These are phyloP conservation scores for Eleginops maclovinus DNA, from an alignment of 2,113 vertebrate species.

Conservation along the genomic window DNA sequence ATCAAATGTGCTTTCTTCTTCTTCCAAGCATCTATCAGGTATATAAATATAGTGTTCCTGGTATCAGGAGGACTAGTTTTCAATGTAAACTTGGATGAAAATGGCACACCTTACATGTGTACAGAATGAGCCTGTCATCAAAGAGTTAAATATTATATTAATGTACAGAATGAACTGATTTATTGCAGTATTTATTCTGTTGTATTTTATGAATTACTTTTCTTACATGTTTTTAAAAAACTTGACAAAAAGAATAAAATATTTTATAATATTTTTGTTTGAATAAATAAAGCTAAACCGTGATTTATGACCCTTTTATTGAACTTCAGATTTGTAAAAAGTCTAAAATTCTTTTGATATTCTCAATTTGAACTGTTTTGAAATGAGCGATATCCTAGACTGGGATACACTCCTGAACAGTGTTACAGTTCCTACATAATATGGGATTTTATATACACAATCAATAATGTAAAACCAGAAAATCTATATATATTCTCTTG, in stretches of 20 bases:
- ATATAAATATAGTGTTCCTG: neutral
- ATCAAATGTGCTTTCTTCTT: neutral
- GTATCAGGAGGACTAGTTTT: neutral
- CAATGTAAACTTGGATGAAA: conserved; percentile 1
- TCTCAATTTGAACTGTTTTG: no score
- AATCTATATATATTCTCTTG: no score
- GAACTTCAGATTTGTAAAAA: no score
- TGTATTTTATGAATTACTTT: neutral
- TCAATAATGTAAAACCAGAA: no score
- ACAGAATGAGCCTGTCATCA: neutral
- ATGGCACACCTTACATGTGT: neutral
- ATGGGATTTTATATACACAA: no score
- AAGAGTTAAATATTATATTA: conserved; percentile 14
- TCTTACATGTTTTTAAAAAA: neutral
- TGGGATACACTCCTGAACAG: no score
- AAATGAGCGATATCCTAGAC: no score
- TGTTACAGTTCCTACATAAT: no score
- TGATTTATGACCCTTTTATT: no score
- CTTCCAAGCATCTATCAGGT: neutral
- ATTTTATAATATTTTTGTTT: no score
- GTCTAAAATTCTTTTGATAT: no score
- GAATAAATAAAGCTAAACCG: no score
- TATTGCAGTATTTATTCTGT: neutral
- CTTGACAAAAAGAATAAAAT: neutral
- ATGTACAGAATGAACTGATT: conserved; percentile 41